A percentile compares a stretch with the other conserved stretches of the same genome.
phyloP scores from a whole-genome alignment of 2,113 vertebrate genomes.

The Heterocephalus glaber region DNA sequence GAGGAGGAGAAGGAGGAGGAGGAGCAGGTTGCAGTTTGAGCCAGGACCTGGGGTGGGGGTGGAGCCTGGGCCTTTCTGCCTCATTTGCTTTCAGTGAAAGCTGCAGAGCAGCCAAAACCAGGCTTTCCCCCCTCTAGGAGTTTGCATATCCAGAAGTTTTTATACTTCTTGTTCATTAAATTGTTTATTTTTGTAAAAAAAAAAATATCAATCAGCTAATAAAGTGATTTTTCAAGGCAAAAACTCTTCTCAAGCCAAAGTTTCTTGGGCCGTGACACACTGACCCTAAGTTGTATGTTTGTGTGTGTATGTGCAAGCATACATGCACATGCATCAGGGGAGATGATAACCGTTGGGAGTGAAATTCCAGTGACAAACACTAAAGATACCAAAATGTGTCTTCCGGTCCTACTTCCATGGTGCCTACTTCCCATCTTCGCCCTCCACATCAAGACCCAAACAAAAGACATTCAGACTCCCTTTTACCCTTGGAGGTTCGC shows the following conservation, averaged over 20 bases:
- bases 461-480: not conserved
- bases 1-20: constrained; percentile 79
- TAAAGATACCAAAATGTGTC: not conserved
- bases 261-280: not conserved
- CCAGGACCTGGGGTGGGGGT: constrained; percentile 80
- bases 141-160: constrained; percentile 87
- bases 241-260: not conserved
- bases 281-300: not conserved
- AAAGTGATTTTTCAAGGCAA: constrained; percentile 61
- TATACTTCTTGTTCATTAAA: constrained; percentile 86
- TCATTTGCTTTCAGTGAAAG: constrained; percentile 95
- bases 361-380: not conserved
- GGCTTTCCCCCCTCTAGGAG: constrained; percentile 86
- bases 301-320: not conserved
- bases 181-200: constrained; percentile 91
- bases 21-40: constrained; percentile 84
- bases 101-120: constrained; percentile 85
- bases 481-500: not conserved
- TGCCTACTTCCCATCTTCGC: not conserved
- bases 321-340: not conserved
- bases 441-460: not conserved
- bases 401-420: not conserved
- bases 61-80: constrained; percentile 85
- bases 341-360: not conserved
- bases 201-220: constrained; percentile 75